A percentile compares a stretch with the other conserved stretches of the same genome.
These are phyloP conservation scores for Protophormia terraenovae DNA, from an alignment of 2,888 invertebrate genomes.

Conservation along the genomic window DNA sequence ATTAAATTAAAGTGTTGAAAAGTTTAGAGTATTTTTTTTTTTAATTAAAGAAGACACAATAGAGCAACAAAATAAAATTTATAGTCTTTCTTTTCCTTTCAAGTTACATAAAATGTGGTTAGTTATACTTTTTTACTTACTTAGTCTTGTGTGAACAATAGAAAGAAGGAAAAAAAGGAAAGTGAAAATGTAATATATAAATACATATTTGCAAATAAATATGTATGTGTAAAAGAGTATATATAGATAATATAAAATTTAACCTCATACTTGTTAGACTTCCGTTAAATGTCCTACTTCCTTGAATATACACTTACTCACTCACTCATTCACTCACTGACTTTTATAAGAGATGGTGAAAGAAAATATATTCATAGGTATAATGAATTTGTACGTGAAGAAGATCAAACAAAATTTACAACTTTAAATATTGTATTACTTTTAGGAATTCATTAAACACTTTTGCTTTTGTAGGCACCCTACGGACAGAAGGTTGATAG, in stretches of 20 bases:
- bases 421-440: neutral
- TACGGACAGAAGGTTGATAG: neutral
- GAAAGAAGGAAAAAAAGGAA: conserved; percentile 48
- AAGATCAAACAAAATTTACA: neutral
- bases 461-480: neutral
- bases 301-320: neutral
- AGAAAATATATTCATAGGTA: neutral
- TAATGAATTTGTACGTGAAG: neutral
- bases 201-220: neutral
- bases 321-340: too few relatives aligned
- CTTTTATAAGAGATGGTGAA: neutral
- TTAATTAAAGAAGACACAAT: neutral
- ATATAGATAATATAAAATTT: conserved; percentile 35
- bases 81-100: conserved; percentile 52
- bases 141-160: conserved; percentile 3
- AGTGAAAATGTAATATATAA: conserved; percentile 55
- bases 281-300: conserved; percentile 50
- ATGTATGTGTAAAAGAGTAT: neutral
- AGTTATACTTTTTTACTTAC: neutral
- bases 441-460: neutral
- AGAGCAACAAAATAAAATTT: conserved; percentile 33
- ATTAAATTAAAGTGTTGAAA: conserved; percentile 34
- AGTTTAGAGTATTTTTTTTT: neutral
- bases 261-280: conserved; percentile 43
- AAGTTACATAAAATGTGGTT: conserved; percentile 30